A percentile compares a stretch with the other conserved stretches of the same genome.
phyloP scores from a whole-genome alignment of 2,888 invertebrate genomes.

The Lasioglossum leucozonium region DNA sequence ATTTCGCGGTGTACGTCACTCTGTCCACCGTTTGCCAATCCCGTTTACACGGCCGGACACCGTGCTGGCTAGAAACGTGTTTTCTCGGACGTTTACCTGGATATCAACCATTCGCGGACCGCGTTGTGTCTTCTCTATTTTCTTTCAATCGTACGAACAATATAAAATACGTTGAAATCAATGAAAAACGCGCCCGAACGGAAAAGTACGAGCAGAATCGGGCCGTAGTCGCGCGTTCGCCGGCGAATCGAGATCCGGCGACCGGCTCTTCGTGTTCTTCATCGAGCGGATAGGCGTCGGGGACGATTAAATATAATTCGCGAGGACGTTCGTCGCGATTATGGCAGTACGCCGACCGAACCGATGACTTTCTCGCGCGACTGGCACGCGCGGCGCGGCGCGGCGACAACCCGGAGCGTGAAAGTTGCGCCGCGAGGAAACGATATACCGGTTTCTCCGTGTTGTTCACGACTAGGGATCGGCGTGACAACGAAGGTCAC shows the following conservation, averaged over 20 bases:
- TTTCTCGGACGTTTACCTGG: background rate
- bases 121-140: background rate
- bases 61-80: background rate
- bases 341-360: slow-evolving; percentile 31
- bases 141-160: background rate
- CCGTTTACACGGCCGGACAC: background rate
- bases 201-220: background rate
- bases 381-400: slow-evolving; percentile 23
- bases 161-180: background rate
- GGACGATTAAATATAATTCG: slow-evolving; percentile 14
- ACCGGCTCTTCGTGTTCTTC: background rate
- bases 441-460: slow-evolving; percentile 65
- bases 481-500: slow-evolving; percentile 65
- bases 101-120: too few species aligned
- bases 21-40: background rate
- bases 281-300: background rate
- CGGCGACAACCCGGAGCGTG: slow-evolving; percentile 58
- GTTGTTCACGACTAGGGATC: slow-evolving; percentile 36
- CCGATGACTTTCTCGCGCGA: slow-evolving; percentile 46
- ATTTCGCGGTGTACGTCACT: slow-evolving; percentile 10
- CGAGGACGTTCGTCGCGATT: background rate
- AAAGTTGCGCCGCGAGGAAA: slow-evolving; percentile 70
- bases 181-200: background rate
- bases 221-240: background rate
- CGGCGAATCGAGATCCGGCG: background rate